Evolutionary conservation across 2,888 invertebrate genomes (phyloP).

Genomic region (Desoria tigrina): DNA sequence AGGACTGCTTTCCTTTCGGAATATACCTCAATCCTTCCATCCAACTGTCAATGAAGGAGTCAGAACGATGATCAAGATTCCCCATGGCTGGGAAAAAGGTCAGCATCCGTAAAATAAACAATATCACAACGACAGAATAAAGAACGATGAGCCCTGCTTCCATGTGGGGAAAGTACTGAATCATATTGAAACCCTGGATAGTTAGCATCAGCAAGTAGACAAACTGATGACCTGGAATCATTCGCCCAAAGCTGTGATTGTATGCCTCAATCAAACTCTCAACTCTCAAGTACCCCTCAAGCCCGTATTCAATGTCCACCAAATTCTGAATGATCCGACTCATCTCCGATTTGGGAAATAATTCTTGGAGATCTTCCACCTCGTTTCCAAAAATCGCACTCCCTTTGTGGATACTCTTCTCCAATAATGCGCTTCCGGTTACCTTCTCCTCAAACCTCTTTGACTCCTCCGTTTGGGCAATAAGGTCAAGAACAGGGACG

Average conservation of each 20-base stretch:
- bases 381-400: not conserved
- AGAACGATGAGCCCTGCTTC: slow-evolving; percentile 25
- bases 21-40: slow-evolving; percentile 44
- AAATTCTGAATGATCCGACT: slow-evolving; percentile 33
- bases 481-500: slow-evolving; percentile 27
- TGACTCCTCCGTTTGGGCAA: too few relatives aligned
- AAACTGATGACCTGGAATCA: slow-evolving; percentile 40
- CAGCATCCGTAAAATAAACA: slow-evolving; percentile 32
- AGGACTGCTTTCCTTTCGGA: slow-evolving; percentile 39
- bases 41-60: slow-evolving; percentile 43
- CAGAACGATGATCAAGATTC: slow-evolving; percentile 38
- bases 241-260: slow-evolving; percentile 33
- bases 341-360: slow-evolving; percentile 30
- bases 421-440: not conserved
- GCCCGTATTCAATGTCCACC: slow-evolving; percentile 41
- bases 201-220: slow-evolving; percentile 39
- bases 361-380: not conserved
- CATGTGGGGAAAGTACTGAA: slow-evolving; percentile 32
- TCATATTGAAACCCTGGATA: slow-evolving; percentile 34
- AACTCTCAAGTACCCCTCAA: slow-evolving; percentile 39
- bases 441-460: too few relatives aligned
- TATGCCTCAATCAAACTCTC: slow-evolving; percentile 31
- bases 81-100: slow-evolving; percentile 44
- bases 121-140: slow-evolving; percentile 24
- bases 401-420: not conserved